A percentile compares a stretch with the other conserved stretches of the same genome.
Conservation (phyloP, 2,797 vertebrate genomes). For the Euthynnus affinis region DNA sequence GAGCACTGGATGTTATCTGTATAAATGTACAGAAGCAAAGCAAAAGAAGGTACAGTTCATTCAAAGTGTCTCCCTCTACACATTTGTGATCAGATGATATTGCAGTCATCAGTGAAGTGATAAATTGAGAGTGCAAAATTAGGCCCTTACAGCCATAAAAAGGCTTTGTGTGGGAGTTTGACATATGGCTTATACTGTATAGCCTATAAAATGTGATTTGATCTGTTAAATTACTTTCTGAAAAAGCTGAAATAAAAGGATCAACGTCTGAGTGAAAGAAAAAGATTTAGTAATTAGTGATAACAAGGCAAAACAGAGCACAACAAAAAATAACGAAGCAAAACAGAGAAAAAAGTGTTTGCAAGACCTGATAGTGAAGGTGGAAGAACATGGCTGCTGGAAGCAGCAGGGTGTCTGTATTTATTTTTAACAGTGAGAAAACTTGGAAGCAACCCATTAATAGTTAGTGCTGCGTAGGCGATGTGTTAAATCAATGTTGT, state of each 20-base stretch:
- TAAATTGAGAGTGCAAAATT: neutral
- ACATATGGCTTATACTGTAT: too few relatives aligned
- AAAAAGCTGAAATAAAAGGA: too few relatives aligned
- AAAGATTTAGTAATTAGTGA: neutral
- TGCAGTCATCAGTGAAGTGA: neutral
- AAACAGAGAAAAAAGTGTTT: neutral
- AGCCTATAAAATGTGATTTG: neutral
- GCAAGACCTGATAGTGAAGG: neutral
- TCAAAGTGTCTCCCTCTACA: neutral
- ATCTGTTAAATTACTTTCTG: neutral
- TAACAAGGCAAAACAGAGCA: neutral
- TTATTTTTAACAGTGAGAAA: neutral
- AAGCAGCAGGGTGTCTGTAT: neutral
- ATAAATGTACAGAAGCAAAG: neutral
- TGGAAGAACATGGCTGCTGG: neutral
- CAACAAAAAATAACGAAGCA: neutral
- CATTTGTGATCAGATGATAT: neutral
- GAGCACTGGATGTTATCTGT: neutral
- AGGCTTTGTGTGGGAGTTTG: neutral
- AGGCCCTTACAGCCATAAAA: neutral
- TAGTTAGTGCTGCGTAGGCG: neutral
- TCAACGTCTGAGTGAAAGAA: too few relatives aligned
- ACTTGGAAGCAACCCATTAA: neutral
- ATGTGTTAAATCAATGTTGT: neutral
- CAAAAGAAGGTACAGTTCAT: neutral